These are phyloP conservation scores for Aphelinus certus DNA, from an alignment of 1,140 invertebrate species.

Conservation along the genomic window DNA sequence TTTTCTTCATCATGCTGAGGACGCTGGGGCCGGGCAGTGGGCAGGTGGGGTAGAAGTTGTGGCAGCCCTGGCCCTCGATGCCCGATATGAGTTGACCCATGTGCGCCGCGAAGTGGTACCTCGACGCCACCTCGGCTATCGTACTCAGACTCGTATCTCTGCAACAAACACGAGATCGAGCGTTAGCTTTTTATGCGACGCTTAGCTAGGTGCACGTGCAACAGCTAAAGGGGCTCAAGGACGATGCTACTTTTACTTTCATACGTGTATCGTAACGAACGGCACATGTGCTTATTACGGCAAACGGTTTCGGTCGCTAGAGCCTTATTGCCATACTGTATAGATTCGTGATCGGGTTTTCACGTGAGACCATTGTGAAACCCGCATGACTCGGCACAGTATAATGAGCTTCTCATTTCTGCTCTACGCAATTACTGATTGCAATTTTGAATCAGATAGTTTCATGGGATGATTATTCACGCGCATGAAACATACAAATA, in stretches of 20 bases:
- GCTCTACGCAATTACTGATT: background rate
- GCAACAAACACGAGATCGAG: conserved; percentile 48
- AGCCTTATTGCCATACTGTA: too few relatives aligned
- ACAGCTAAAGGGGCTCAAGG: conserved; percentile 53
- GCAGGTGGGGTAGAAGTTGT: conserved; percentile 77
- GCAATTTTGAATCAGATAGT: background rate
- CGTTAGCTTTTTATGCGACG: conserved; percentile 51
- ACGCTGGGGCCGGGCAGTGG: conserved; percentile 74
- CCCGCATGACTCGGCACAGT: too few relatives aligned
- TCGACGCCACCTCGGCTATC: conserved; percentile 73
- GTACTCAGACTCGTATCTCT: conserved; percentile 72
- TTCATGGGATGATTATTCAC: too few relatives aligned
- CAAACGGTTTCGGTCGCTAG: background rate
- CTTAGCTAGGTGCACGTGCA: conserved; percentile 48
- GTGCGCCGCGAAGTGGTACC: conserved; percentile 83
- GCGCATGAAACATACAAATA: too few relatives aligned
- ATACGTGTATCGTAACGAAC: conserved; percentile 43
- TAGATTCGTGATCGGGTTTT: too few relatives aligned
- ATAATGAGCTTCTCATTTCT: too few relatives aligned
- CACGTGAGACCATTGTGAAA: too few relatives aligned
- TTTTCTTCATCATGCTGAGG: conserved; percentile 75
- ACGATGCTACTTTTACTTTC: conserved; percentile 60
- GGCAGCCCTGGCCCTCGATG: conserved; percentile 75
- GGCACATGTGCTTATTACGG: conserved; percentile 5
- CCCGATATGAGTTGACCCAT: conserved; percentile 82